Percentiles rank a stretch among this genome's conserved stretches.
These are phyloP conservation scores for Hassar affinis DNA, from an alignment of 2,113 vertebrate genomes.

Conservation along the genomic window DNA sequence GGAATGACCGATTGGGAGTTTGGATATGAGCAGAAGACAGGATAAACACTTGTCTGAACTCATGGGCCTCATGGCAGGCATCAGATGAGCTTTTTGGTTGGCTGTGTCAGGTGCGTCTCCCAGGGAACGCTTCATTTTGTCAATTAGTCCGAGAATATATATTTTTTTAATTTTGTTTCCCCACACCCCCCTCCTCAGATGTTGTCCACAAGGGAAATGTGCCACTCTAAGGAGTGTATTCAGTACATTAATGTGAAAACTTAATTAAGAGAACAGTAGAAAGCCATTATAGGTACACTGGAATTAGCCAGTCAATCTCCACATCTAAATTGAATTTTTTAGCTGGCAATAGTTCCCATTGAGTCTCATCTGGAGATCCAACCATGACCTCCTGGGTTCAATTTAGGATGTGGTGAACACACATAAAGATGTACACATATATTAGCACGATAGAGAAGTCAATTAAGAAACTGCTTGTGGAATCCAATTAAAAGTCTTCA, in stretches of 20 bases:
- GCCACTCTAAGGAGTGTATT: slow-evolving; percentile 70
- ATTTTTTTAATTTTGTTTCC: slow-evolving; percentile 72
- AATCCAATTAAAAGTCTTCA: slow-evolving; percentile 67
- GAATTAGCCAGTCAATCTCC: slow-evolving; percentile 75
- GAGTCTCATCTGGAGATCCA: slow-evolving; percentile 65
- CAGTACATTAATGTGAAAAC: slow-evolving; percentile 71
- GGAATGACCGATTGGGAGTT: neutral
- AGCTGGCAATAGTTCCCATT: slow-evolving; percentile 63
- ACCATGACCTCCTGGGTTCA: slow-evolving; percentile 69
- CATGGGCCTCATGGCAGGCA: neutral
- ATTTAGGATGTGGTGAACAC: slow-evolving; percentile 65
- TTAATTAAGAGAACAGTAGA: slow-evolving; percentile 78
- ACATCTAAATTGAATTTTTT: slow-evolving; percentile 71
- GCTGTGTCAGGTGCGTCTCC: slow-evolving; percentile 53
- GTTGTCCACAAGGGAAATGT: slow-evolving; percentile 74
- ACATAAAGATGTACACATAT: slow-evolving; percentile 59
- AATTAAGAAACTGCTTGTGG: slow-evolving; percentile 63
- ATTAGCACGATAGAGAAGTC: slow-evolving; percentile 62
- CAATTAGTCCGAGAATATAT: slow-evolving; percentile 71
- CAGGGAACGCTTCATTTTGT: slow-evolving; percentile 66
- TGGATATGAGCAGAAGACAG: neutral
- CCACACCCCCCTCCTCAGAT: slow-evolving; percentile 55
- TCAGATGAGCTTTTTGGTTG: slow-evolving; percentile 46
- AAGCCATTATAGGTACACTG: slow-evolving; percentile 66
- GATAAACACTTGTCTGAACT: neutral